Evolutionary conservation across 2,888 invertebrate genomes (phyloP).

Genomic region (Leucophora obtusa): DNA sequence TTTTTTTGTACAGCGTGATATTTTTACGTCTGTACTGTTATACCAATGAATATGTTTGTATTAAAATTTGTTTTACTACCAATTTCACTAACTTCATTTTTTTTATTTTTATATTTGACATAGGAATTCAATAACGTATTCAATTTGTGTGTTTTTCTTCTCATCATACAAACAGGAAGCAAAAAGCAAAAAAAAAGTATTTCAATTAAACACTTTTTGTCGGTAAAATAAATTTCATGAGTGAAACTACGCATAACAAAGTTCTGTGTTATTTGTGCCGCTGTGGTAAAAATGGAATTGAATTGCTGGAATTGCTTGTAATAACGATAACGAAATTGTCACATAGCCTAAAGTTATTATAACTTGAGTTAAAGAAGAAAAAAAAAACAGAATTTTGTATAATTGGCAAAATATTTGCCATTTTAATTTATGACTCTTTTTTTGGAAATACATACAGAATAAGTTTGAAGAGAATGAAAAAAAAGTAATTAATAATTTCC

Average conservation of each 20-base stretch:
- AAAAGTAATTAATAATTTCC: slow-evolving; percentile 51
- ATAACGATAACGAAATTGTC: slow-evolving; percentile 53
- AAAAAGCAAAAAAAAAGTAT: slow-evolving; percentile 5
- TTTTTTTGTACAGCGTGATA: no score
- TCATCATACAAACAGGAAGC: slow-evolving; percentile 30
- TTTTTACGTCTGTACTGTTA: neutral
- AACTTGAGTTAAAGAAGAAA: neutral
- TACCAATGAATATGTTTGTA: neutral
- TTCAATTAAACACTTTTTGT: slow-evolving; percentile 46
- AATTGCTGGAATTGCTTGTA: slow-evolving; percentile 22
- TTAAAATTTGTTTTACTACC: slow-evolving; percentile 1
- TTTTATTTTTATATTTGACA: slow-evolving; percentile 4
- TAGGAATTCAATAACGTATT: slow-evolving; percentile 31
- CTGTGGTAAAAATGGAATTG: neutral
- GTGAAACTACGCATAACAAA: slow-evolving; percentile 14
- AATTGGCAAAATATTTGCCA: slow-evolving; percentile 54
- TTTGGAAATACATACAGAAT: neutral
- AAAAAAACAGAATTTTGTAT: slow-evolving; percentile 24
- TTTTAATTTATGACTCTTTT: slow-evolving; percentile 40
- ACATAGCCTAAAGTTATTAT: slow-evolving; percentile 32
- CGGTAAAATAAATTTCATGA: slow-evolving; percentile 18
- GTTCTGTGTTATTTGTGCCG: neutral
- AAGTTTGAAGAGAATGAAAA: neutral
- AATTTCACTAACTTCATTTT: neutral
- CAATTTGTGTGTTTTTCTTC: neutral